Base-by-base conservation (phyloP, 2,797 vertebrate species). In the Cynopterus sphinx region DNA sequence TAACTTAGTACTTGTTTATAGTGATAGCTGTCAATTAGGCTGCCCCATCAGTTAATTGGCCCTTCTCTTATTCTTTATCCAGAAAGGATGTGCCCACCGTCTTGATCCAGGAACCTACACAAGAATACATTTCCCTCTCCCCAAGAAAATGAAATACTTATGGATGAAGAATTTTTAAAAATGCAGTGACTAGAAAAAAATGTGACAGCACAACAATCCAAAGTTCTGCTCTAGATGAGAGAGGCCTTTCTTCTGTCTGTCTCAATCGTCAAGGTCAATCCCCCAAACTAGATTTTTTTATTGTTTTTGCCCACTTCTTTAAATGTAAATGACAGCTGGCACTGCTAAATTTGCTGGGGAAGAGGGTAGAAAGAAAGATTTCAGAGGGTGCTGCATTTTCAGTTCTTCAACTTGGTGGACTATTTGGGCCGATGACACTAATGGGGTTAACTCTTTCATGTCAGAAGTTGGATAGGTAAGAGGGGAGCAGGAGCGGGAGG, bases 361-460 rank as follows among this genome's bases (percentile, higher is more conserved):
- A 33, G 6, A 71, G 24, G 10, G 8, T 26, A 67, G 75, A 73
- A 43, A 73, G 28, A 75, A 49, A 10, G 70, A 70, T 9, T 57
- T 70, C 36, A 96, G 87, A 95, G 75, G 95, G 57, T 0, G 43
- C 55, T 97, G 98, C 97, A 95, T 97, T 97, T 97, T 95, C 79
- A 89, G 97, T 95, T 95, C 96, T 96, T 97, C 98, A 98, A 98
- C 97, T 97, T 97, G 55, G 93, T 91, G 96, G 90, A 63, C 90
- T 93, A 92, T 98, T 96, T 92, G 96, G 96, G 68, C 93, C 91
- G 93, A 87, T 65, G 19, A 93, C 33, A 75, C 73, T 90, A 51
- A 97, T 97, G 98, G 96, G 97, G 97, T 98, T 98, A 98, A 97
- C 97, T 93, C 87, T 97, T 98, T 96, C 96, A 61, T 97, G 97